phyloP scores from a whole-genome alignment of 64 coral and sea anemone species.

The Astreopora myriophthalma region DNA sequence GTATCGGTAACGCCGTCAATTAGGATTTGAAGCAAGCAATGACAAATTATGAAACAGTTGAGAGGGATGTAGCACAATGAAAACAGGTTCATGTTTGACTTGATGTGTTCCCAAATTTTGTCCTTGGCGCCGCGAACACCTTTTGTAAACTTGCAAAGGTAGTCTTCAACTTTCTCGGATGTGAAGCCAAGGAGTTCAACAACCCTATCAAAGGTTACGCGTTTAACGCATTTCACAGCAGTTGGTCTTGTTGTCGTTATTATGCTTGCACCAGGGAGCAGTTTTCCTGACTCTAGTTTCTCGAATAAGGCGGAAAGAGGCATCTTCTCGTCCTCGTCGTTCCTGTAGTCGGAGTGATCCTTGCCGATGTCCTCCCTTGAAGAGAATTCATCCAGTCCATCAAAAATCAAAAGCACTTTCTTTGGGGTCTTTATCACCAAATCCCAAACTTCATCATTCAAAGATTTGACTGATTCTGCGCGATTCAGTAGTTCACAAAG shows the following conservation, averaged over 20 bases:
- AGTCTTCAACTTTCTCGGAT: conserved; percentile 38
- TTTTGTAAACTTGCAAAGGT: conserved; percentile 43
- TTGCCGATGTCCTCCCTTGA: neutral
- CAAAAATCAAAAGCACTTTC: conserved; percentile 45
- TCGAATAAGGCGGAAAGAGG: neutral
- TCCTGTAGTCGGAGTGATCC: neutral
- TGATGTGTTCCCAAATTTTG: conserved; percentile 26
- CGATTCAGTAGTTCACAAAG: conserved; percentile 4
- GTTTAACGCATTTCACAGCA: neutral
- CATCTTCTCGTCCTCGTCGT: neutral
- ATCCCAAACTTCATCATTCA: conserved; percentile 18
- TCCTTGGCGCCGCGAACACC: neutral
- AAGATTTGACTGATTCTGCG: neutral
- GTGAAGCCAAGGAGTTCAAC: conserved; percentile 76
- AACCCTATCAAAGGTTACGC: conserved; percentile 11
- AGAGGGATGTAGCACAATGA: conserved; percentile 75
- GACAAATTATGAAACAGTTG: conserved; percentile 71
- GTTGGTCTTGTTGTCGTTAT: conserved; percentile 62
- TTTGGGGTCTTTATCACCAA: conserved; percentile 20
- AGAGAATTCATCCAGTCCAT: conserved; percentile 66
- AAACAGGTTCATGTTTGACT: conserved; percentile 20
- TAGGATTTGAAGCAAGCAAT: neutral
- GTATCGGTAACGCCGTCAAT: neutral
- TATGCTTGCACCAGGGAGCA: conserved; percentile 7
- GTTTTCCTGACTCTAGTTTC: neutral